phyloP scores from a whole-genome alignment of 1,140 invertebrate genomes.

The Tetramorium parvispinum region DNA sequence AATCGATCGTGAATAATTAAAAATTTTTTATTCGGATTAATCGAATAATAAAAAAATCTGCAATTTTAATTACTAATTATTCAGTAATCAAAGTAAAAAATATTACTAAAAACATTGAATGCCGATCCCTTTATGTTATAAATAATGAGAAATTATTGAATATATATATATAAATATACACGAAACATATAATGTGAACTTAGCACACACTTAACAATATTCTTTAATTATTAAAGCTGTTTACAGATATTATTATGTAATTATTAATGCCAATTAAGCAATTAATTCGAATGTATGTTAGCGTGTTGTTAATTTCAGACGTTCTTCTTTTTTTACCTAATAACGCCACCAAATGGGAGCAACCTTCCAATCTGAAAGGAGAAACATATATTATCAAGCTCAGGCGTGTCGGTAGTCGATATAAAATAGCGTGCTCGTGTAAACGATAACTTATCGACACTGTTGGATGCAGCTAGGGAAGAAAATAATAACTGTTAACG shows the following conservation, averaged over 20 bases:
- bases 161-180: too few species aligned
- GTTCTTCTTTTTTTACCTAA: neutral
- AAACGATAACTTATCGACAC: conserved; percentile 9
- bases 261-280: neutral
- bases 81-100: too few species aligned
- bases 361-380: neutral
- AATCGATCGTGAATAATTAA: too few species aligned
- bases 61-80: too few species aligned
- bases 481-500: neutral
- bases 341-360: neutral
- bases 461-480: neutral
- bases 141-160: too few species aligned
- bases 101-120: too few species aligned
- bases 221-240: too few species aligned
- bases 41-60: too few species aligned
- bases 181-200: too few species aligned
- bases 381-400: neutral
- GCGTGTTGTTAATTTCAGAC: neutral
- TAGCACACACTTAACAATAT: too few species aligned
- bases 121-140: too few species aligned
- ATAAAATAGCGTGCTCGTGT: neutral
- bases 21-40: too few species aligned
- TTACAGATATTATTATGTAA: neutral
- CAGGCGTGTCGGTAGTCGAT: neutral
- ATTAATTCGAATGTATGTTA: neutral